Conservation (phyloP, 2,113 vertebrate genomes). For the Corythornis vintsioides region DNA sequence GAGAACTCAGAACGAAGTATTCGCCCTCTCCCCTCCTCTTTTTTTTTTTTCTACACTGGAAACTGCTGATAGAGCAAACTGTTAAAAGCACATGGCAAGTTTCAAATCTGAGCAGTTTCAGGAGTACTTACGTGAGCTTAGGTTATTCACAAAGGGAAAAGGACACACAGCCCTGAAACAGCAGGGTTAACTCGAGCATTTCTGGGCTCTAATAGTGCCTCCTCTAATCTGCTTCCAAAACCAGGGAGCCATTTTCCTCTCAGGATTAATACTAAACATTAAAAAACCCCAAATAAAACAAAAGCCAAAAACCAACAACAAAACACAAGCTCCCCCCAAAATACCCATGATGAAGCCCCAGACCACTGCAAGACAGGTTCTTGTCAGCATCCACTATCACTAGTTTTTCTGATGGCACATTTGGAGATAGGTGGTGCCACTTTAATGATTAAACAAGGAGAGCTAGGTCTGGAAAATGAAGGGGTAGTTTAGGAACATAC, state of each 20-base stretch:
- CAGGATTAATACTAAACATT: neutral
- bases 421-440: accelerated
- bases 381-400: neutral
- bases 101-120: neutral
- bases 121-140: neutral
- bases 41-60: neutral
- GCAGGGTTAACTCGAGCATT: accelerated
- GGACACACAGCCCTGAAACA: neutral
- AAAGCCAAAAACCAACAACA: neutral
- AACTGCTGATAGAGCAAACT: neutral
- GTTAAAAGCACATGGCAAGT: neutral
- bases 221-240: neutral
- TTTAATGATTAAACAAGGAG: neutral
- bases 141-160: neutral
- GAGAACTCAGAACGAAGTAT: neutral
- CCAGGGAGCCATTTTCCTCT: neutral
- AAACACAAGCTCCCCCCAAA: neutral
- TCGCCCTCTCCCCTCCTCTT: neutral
- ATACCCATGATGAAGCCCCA: neutral
- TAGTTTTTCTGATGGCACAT: neutral
- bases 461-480: neutral
- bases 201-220: neutral
- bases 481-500: neutral
- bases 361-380: neutral
- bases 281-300: neutral